These are phyloP conservation scores for Synanthedon myopaeformis DNA, from an alignment of 2,888 invertebrate genomes.

Conservation along the genomic window DNA sequence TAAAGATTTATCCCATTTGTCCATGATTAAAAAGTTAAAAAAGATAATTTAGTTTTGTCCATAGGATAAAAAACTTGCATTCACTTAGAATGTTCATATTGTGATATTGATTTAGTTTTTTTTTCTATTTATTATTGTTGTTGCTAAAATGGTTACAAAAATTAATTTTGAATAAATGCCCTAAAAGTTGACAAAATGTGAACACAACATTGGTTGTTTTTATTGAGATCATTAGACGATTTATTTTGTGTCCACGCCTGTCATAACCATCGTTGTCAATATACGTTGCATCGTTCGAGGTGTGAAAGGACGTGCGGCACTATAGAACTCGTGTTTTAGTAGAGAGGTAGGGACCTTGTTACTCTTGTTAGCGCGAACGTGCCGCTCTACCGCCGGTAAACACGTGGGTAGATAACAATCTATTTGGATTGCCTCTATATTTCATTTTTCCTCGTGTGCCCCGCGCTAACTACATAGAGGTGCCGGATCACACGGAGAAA, in stretches of 20 bases:
- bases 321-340: slow-evolving; percentile 32
- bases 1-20: no score
- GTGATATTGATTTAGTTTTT: no score
- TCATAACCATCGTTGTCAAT: slow-evolving; percentile 49
- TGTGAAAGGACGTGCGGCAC: slow-evolving; percentile 9
- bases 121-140: no score
- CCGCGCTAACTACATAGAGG: slow-evolving; percentile 65
- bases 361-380: slow-evolving; percentile 64
- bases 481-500: slow-evolving; percentile 35
- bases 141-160: no score
- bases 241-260: slow-evolving; percentile 38
- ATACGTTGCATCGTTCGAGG: slow-evolving; percentile 22
- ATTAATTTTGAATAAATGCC: no score
- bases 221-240: not conserved
- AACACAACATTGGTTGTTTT: no score
- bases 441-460: slow-evolving; percentile 64
- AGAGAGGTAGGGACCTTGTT: slow-evolving; percentile 10
- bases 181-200: no score
- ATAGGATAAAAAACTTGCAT: no score
- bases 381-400: slow-evolving; percentile 62
- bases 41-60: no score
- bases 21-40: no score
- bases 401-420: slow-evolving; percentile 71
- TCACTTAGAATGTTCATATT: no score
- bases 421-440: slow-evolving; percentile 71